phyloP scores from a whole-genome alignment of 2,113 vertebrate species.

The Condylura cristata region DNA sequence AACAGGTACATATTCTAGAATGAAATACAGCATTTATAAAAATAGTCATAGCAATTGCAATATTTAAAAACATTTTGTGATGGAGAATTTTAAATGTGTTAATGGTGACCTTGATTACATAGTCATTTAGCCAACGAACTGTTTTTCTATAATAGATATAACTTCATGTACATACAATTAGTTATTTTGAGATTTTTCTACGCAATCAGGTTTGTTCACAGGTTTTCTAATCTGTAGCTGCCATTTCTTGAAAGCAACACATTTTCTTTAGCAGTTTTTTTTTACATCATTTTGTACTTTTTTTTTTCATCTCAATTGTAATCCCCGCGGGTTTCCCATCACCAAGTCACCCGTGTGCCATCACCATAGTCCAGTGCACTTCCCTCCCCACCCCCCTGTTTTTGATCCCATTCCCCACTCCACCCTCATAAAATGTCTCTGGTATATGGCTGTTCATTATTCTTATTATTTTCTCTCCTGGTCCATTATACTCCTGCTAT shows the following conservation, averaged over 20 bases:
- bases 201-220: neutral
- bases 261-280: no score
- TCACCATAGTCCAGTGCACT: no score
- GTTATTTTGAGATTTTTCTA: constrained; percentile 35
- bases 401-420: no score
- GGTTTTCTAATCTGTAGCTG: neutral
- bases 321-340: no score
- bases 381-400: no score
- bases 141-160: constrained; percentile 51
- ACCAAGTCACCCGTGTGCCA: no score
- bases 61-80: constrained; percentile 36
- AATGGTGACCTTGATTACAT: constrained; percentile 6
- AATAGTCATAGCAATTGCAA: constrained; percentile 46
- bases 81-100: constrained; percentile 38
- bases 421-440: no score
- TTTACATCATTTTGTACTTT: no score
- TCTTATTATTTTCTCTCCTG: no score
- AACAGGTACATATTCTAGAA: neutral
- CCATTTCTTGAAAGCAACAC: neutral
- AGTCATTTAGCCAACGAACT: neutral
- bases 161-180: neutral
- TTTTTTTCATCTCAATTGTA: no score
- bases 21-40: neutral
- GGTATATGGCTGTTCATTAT: no score
- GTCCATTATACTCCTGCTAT: no score